Conservation (phyloP, 2,113 vertebrate species). For the Tilapia sparmanii region DNA sequence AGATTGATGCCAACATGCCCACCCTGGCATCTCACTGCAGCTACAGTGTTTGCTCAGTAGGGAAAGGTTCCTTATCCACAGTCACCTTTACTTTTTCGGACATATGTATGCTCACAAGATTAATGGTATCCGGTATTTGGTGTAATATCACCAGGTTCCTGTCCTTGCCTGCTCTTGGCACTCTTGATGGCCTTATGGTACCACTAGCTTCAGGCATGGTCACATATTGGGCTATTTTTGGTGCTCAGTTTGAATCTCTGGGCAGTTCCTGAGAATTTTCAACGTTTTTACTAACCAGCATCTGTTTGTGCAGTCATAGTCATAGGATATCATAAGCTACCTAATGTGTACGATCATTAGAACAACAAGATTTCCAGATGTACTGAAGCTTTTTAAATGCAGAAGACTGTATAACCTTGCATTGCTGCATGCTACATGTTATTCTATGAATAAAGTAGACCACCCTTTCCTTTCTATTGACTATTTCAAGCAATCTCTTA, state of each 20-base stretch:
- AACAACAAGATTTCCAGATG: background rate
- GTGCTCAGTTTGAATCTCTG: background rate
- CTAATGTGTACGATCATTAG: background rate
- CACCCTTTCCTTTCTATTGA: background rate
- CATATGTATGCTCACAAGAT: background rate
- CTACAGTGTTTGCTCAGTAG: conserved; percentile 29
- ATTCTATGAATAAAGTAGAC: background rate
- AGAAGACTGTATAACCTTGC: background rate
- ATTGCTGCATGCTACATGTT: background rate
- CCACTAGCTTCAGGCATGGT: background rate
- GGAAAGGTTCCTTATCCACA: conserved; percentile 6
- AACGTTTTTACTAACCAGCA: background rate
- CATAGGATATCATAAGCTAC: background rate
- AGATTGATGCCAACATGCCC: conserved; percentile 2
- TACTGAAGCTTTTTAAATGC: background rate
- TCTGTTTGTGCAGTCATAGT: background rate
- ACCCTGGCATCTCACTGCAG: conserved; percentile 24
- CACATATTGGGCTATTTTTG: background rate
- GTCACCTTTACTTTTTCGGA: background rate
- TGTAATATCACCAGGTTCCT: background rate
- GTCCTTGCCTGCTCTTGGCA: background rate
- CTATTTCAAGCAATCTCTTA: background rate
- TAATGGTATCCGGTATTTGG: background rate
- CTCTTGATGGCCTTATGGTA: conserved; percentile 24
- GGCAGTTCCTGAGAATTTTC: background rate